These are phyloP conservation scores for Ennomos fuscantarius DNA, from an alignment of 2,888 invertebrate genomes.

Conservation along the genomic window DNA sequence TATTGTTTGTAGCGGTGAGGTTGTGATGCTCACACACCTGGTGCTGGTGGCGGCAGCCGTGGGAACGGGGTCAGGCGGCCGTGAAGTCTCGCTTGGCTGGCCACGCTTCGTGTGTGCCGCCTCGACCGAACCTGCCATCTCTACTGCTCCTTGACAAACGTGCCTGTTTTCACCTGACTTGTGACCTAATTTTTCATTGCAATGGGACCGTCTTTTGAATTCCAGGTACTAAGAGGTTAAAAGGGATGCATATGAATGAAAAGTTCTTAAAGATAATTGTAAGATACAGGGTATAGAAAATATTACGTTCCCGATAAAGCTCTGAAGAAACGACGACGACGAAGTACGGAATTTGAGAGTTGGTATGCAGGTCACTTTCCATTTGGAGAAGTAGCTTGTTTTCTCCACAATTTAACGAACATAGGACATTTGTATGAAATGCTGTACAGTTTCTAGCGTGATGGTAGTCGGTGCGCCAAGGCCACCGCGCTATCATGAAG, in stretches of 20 bases:
- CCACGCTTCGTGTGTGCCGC: slow-evolving; percentile 50
- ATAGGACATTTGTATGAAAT: slow-evolving; percentile 33
- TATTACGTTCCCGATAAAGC: background rate
- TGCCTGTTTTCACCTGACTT: slow-evolving; percentile 17
- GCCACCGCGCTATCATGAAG: slow-evolving; percentile 42
- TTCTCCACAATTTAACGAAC: slow-evolving; percentile 14
- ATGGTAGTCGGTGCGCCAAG: slow-evolving; percentile 38
- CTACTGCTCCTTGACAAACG: slow-evolving; percentile 9
- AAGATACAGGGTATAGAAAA: background rate
- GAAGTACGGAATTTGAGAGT: slow-evolving; percentile 12
- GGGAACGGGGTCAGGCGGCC: slow-evolving; percentile 81
- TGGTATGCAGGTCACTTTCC: slow-evolving; percentile 6
- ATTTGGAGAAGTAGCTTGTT: slow-evolving; percentile 19
- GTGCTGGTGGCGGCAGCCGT: slow-evolving; percentile 57
- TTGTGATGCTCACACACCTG: slow-evolving; percentile 54
- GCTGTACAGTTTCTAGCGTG: slow-evolving; percentile 21
- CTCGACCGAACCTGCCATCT: slow-evolving; percentile 20
- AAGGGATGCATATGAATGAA: background rate
- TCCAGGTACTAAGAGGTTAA: background rate
- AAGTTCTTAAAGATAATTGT: background rate
- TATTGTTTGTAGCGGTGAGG: slow-evolving; percentile 51
- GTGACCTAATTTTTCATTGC: background rate
- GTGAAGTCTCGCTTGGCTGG: slow-evolving; percentile 72
- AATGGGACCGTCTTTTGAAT: background rate
- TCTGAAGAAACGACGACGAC: background rate